Evolutionary conservation across 2,888 invertebrate species (phyloP), one percentile per base, ranked within the genome.

Genomic region (Orthosia gracilis): DNA sequence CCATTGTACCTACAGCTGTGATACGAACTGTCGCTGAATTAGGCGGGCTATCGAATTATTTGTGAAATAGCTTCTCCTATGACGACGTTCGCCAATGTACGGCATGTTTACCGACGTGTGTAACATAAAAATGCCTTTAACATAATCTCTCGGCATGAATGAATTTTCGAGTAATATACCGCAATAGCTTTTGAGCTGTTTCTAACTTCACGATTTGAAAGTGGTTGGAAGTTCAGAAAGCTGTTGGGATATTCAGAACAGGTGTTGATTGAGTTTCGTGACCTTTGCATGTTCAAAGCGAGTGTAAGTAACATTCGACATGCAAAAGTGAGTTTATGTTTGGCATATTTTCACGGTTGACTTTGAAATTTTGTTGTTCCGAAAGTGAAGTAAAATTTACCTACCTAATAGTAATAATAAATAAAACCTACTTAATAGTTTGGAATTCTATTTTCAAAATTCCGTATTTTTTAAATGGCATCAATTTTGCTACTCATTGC

Each of bases 231-330:
- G 52, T 64, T 71, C 40, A 54, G 63, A 26, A 18, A 45, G 52
- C 63, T 58, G 47, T 70, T 70, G n/a, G 40, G 70, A 58, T 70
- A 77, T 77, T 70, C 52, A 69, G 31, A 23, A 69, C 4, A 77
- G 40, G 26, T 3, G 18, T 57, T 52, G 47, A 49, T 64, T 21
- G 15, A 59, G 4, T 45, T 71, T 49, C 21, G 58, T 45, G n/a
- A 64, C 58, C 49, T 71, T 78, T 52, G 40, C 63, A 49, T 63
- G 52, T 59, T 64, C 18, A 59, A 59, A 64, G 11, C 4, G 40
- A 52, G n/a, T 47, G 50, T 63, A 49, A 5, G 15, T 55, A 23
- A 55, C 18, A 50, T 64, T 67, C 13, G 23, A 26, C 17, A 54
- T 64, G 23, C 18, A 18, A 18, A 59, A 66, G n/a, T 31, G 21